Evolutionary conservation across 2,113 vertebrate species (phyloP), one percentile per base, ranked within the genome.

Genomic region (Neolamprologus tretocephalus): DNA sequence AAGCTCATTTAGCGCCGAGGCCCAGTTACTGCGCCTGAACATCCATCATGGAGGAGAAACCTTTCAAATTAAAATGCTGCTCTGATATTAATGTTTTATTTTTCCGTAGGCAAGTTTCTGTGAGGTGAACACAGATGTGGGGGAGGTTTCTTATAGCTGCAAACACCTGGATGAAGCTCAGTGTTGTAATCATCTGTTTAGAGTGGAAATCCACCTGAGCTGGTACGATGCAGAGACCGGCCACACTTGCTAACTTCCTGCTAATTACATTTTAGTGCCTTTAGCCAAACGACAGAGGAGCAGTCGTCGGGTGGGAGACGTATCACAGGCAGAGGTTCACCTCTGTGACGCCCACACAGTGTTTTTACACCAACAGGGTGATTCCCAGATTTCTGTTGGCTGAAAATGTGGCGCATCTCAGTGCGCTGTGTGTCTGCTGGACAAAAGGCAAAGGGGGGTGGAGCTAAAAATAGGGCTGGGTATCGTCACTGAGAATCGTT

Each of bases 341-440:
- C 63, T 0, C 35, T 21, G 19, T 40, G n/a, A 21, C 11, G 0
- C 28, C 31, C 31, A 63, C 6, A 4, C 31, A 0, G 33, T 8
- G 33, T 68, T 68, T 66, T 1, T 68, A 1, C 63, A 68, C 63
- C 63, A 40, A 40, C 7, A 9, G 10, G 63, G 33, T 1, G 11
- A 68, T 13, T 68, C 3, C 10, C 63, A 68, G 19, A 68, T 37
- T 21, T n/a, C 10, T 21, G 19, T 66, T 13, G 0, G 61, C 33
- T 35, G 6, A 35, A n/a, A 5, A 66, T 12, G 4, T 37, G 10
- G 33, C 9, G 3, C 1, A 7, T n/a, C 17, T n/a, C 31, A 35
- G 31, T 3, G 3, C 1, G 2, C 0, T 12, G 31, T 19, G 57
- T n/a, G 5, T n/a, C 16, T 7, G 31, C 31, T 1, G 61, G 58